These are phyloP conservation scores for Parthenolecanium corni DNA, from an alignment of 2,888 invertebrate species.

Conservation along the genomic window DNA sequence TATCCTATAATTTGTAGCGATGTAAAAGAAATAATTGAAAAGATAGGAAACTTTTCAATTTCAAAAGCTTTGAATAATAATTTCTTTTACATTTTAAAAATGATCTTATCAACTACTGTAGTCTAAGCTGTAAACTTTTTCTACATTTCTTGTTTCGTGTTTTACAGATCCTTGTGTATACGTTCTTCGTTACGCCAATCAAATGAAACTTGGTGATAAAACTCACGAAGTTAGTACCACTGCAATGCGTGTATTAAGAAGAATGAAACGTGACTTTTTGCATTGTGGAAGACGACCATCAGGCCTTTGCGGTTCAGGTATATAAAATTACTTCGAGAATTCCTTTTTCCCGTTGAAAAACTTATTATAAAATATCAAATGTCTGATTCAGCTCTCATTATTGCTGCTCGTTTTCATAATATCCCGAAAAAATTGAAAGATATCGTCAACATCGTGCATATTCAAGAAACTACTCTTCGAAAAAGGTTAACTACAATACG, in stretches of 20 bases:
- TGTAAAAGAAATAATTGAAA: too few relatives aligned
- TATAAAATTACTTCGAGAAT: neutral
- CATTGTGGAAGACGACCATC: slow-evolving; percentile 92
- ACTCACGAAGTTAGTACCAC: slow-evolving; percentile 92
- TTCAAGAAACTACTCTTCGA: slow-evolving; percentile 83
- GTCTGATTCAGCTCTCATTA: slow-evolving; percentile 56
- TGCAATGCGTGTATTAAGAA: slow-evolving; percentile 80
- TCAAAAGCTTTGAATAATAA: too few relatives aligned
- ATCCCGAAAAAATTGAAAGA: slow-evolving; percentile 77
- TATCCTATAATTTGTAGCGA: too few relatives aligned
- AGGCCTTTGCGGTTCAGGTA: slow-evolving; percentile 82
- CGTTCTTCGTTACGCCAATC: slow-evolving; percentile 86
- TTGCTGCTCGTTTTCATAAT: slow-evolving; percentile 86
- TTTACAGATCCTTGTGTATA: slow-evolving; percentile 79
- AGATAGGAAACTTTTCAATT: too few relatives aligned
- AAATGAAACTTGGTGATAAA: slow-evolving; percentile 81
- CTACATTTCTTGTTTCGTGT: too few relatives aligned
- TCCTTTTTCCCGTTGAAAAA: neutral
- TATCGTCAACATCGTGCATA: slow-evolving; percentile 87
- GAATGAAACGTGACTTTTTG: slow-evolving; percentile 97
- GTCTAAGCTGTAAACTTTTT: too few relatives aligned
- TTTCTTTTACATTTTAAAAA: too few relatives aligned
- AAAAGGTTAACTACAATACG: slow-evolving; percentile 52
- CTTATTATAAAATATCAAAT: neutral
- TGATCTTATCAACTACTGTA: too few relatives aligned